Evolutionary conservation across 2,797 vertebrate genomes (phyloP).

Genomic region (Thaleichthys pacificus): DNA sequence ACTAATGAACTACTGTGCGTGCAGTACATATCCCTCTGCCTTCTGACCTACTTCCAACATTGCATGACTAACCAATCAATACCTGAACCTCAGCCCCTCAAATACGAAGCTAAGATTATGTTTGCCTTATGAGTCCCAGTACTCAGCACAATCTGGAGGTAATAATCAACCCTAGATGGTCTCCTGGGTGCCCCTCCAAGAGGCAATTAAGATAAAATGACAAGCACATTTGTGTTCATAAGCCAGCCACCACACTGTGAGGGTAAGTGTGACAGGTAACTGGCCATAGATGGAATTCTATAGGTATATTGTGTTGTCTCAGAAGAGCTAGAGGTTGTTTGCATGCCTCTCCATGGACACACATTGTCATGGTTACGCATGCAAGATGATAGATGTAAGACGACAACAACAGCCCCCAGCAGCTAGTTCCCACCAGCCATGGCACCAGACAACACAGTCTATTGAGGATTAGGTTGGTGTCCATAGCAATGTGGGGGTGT

Average conservation of each 20-base stretch:
- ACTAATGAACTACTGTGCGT: no score
- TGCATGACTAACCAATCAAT: no score
- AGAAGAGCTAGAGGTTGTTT: constrained; percentile 31
- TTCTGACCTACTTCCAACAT: no score
- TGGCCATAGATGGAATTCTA: not conserved
- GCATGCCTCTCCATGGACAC: constrained; percentile 48
- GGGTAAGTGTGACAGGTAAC: constrained; percentile 15
- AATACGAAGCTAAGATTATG: not conserved
- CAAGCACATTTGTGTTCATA: not conserved
- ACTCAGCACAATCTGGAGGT: not conserved
- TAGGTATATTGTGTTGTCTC: constrained; percentile 16
- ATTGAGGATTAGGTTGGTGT: constrained; percentile 23
- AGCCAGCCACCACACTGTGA: not conserved
- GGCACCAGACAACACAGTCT: constrained; percentile 32
- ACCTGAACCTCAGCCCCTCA: not conserved
- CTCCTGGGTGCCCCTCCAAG: not conserved
- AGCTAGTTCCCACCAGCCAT: not conserved
- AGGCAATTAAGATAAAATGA: not conserved
- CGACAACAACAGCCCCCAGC: constrained; percentile 4
- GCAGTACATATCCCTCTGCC: no score
- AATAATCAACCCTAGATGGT: not conserved
- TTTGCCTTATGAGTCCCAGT: not conserved
- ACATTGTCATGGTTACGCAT: constrained; percentile 47
- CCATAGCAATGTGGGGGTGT: constrained; percentile 29
- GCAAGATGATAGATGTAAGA: constrained; percentile 17